phyloP scores from a whole-genome alignment of 2,113 vertebrate genomes.

The Athene noctua region DNA sequence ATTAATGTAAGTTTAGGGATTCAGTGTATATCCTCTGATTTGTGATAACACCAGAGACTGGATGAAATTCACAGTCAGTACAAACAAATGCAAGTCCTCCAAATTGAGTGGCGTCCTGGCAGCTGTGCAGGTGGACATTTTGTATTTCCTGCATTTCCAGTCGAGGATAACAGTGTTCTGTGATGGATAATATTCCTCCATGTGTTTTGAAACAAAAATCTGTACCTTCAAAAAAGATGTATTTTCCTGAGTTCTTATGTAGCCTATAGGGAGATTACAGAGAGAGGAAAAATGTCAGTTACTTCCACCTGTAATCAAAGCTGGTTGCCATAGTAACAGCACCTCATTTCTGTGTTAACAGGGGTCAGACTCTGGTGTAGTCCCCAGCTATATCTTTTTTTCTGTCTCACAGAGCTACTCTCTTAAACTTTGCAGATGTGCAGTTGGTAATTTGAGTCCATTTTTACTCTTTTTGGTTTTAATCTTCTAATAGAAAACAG shows the following conservation, averaged over 20 bases:
- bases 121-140: accelerated
- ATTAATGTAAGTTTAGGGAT: background rate
- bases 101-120: accelerated
- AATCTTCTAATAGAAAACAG: background rate
- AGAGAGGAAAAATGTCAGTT: background rate
- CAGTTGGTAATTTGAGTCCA: background rate
- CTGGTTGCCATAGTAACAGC: background rate
- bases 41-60: background rate
- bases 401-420: background rate
- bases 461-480: background rate
- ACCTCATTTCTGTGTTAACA: background rate
- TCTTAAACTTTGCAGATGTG: background rate
- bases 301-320: background rate
- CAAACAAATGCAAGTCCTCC: background rate
- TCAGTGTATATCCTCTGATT: background rate
- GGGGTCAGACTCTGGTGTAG: background rate
- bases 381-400: background rate
- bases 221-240: background rate
- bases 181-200: background rate
- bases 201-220: background rate
- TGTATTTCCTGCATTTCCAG: accelerated
- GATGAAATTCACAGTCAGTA: background rate
- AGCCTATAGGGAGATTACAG: background rate
- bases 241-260: background rate
- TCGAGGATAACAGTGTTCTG: accelerated